Evolutionary conservation across 2,888 invertebrate genomes (phyloP).

Genomic region (Xanthorhoe designata): DNA sequence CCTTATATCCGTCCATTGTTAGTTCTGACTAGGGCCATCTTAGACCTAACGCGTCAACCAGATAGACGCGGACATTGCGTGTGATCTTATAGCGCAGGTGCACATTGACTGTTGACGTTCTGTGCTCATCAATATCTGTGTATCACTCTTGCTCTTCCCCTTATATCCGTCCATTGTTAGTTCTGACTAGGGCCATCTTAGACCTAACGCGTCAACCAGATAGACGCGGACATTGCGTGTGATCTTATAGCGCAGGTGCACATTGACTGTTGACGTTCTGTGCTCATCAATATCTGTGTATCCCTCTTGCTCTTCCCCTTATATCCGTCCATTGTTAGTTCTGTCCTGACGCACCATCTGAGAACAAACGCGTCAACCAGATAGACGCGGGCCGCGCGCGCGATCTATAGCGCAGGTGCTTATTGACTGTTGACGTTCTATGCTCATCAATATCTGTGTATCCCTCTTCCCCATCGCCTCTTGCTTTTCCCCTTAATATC

Average conservation of each 20-base stretch:
- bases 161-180: not conserved
- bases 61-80: conserved; percentile 74
- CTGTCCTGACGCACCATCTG: conserved; percentile 93
- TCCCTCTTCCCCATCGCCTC: not conserved
- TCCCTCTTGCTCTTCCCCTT: too few species aligned
- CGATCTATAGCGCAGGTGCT: conserved; percentile 79
- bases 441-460: not conserved
- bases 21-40: conserved; percentile 92
- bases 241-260: conserved; percentile 81
- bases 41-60: conserved; percentile 95
- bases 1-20: not conserved
- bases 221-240: conserved; percentile 74
- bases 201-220: conserved; percentile 93
- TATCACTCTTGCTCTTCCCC: not conserved
- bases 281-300: not conserved
- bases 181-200: conserved; percentile 94
- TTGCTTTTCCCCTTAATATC: not conserved
- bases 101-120: conserved; percentile 36
- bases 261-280: conserved; percentile 20
- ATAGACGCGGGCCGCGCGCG: conserved; percentile 75
- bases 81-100: conserved; percentile 80
- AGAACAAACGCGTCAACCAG: conserved; percentile 95
- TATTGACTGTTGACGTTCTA: conserved; percentile 22
- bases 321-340: not conserved
- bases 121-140: not conserved